Percentiles rank a stretch among this genome's conserved stretches.
Conservation (phyloP, 2,797 vertebrate species). For the Enoplosus armatus region DNA sequence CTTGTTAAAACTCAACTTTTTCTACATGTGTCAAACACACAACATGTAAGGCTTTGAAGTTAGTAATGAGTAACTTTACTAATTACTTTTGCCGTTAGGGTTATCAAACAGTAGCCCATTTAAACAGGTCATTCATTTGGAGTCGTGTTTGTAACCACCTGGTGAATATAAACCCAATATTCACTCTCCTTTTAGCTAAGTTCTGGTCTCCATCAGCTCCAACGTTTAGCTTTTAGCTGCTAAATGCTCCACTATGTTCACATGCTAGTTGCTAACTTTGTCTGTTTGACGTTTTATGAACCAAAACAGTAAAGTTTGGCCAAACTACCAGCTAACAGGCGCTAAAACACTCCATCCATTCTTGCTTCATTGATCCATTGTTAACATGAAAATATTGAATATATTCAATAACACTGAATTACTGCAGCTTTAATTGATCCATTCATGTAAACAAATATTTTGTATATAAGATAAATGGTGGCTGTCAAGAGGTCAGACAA, state of each 20-base stretch:
- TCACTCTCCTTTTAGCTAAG: neutral
- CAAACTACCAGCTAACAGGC: neutral
- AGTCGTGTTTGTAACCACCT: neutral
- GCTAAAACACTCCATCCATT: neutral
- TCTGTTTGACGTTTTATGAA: neutral
- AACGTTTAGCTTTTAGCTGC: neutral
- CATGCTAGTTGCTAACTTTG: neutral
- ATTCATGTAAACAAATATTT: neutral
- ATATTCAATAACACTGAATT: no score
- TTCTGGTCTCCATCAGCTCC: neutral
- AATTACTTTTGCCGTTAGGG: neutral
- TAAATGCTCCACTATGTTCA: neutral
- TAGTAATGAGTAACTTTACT: neutral
- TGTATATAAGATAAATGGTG: neutral
- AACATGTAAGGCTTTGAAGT: neutral
- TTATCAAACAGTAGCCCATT: neutral
- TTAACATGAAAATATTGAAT: neutral
- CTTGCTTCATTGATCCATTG: neutral
- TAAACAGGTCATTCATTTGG: neutral
- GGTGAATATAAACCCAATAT: neutral
- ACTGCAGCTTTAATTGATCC: neutral
- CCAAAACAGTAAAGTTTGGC: no score
- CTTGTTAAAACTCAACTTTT: neutral
- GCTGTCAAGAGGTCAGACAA: conserved; percentile 23
- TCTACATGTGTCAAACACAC: neutral